Conservation (phyloP, 1,140 invertebrate genomes). For the Orchesella cincta region DNA sequence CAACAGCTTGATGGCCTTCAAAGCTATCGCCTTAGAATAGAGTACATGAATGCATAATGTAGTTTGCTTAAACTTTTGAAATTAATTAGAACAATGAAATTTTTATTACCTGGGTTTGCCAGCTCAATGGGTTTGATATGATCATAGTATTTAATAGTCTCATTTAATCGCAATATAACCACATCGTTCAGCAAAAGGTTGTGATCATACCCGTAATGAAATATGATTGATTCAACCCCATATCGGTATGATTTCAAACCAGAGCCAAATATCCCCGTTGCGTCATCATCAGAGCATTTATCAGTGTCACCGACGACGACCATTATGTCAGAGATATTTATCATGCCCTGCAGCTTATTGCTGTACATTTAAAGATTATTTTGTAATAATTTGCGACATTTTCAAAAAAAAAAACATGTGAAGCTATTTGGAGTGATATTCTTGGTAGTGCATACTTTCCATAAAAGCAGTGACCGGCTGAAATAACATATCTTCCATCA, state of each 20-base stretch:
- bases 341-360: conserved; percentile 37
- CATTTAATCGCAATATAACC: conserved; percentile 35
- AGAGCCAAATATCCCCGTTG: neutral
- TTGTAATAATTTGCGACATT: neutral
- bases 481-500: conserved; percentile 52
- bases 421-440: neutral
- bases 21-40: conserved; percentile 28
- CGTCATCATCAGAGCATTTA: conserved; percentile 25
- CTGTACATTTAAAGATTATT: no score
- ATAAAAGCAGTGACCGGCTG: conserved; percentile 58
- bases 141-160: conserved; percentile 17
- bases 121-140: conserved; percentile 26
- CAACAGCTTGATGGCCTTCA: conserved; percentile 20
- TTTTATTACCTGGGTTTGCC: neutral
- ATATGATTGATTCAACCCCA: conserved; percentile 35
- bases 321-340: conserved; percentile 12
- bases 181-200: conserved; percentile 36
- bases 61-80: no score
- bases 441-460: neutral
- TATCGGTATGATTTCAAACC: conserved; percentile 29
- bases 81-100: neutral
- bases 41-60: neutral
- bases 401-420: neutral
- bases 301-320: conserved; percentile 42
- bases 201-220: conserved; percentile 43